Base-by-base conservation (phyloP, 1,140 invertebrate genomes). In the Diorhabda sublineata region DNA sequence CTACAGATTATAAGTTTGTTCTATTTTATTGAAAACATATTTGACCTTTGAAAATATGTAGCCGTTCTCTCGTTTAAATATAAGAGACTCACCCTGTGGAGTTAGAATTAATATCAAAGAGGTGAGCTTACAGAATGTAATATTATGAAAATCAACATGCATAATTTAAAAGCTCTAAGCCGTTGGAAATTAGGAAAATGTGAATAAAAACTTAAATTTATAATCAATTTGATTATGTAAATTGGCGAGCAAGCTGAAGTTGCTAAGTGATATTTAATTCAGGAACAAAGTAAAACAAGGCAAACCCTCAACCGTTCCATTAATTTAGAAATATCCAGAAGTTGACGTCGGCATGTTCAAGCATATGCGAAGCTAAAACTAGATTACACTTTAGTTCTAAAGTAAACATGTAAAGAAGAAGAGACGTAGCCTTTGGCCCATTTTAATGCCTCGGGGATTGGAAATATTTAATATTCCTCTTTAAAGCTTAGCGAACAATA, bases 311-410 rank as follows among this genome's bases (percentile, higher is more conserved):
- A 52, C 47, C 6, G 47, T 52, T 52, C n/a, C 47, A 52, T 52
- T 52, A 52, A 52, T 52, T 52, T 52, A 52, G 47, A n/a, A 52
- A 52, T 52, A 52, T 52, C n/a, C 47, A 52, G 47, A 52, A 52
- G 47, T 52, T 52, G 47, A 52, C 6, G n/a, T n/a, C 6, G 47
- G 6, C 47, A 52, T 52, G 47, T 52, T n/a, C 47, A 8, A 6
- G 47, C 47, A 52, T 52, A 52, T 52, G 47, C 6, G 47, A 6
- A 6, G 47, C n/a, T 52, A 52, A 52, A 52, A 52, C 47, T 52
- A 52, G 47, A 52, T 52, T 52, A 52, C n/a, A 52, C 47, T 52
- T n/a, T 52, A 52, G 47, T 52, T 52, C 26, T 52, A 52, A 52
- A 52, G 47, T n/a, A 52, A 52, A 52, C 47, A 52, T 52, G 47